Percentiles rank a stretch among this genome's conserved stretches.
These are phyloP conservation scores for Patella depressa DNA, from an alignment of 2,888 invertebrate species.

Conservation along the genomic window DNA sequence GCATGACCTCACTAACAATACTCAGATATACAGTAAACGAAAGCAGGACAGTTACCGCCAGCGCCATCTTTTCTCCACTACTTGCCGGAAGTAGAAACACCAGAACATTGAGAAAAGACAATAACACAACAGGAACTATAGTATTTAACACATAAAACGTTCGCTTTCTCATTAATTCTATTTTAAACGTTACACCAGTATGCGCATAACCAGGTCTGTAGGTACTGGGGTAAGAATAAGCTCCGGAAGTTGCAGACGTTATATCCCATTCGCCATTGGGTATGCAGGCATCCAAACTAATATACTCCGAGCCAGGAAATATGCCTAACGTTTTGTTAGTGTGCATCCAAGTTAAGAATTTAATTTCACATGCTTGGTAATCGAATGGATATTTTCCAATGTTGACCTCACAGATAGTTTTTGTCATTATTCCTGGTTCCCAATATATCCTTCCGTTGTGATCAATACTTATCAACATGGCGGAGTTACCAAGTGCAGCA, in stretches of 20 bases:
- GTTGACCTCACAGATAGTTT: slow-evolving; percentile 54
- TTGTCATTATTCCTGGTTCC: slow-evolving; percentile 53
- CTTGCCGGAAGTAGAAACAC: slow-evolving; percentile 52
- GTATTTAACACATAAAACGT: slow-evolving; percentile 53
- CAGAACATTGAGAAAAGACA: slow-evolving; percentile 51
- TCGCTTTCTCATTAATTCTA: slow-evolving; percentile 45
- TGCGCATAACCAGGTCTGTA: slow-evolving; percentile 40
- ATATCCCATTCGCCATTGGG: slow-evolving; percentile 56
- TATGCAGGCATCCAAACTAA: slow-evolving; percentile 40
- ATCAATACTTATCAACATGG: slow-evolving; percentile 47
- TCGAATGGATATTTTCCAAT: slow-evolving; percentile 57
- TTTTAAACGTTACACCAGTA: slow-evolving; percentile 41
- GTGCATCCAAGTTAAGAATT: slow-evolving; percentile 56
- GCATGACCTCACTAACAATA: slow-evolving; percentile 56
- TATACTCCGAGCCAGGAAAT: slow-evolving; percentile 29
- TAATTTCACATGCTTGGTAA: slow-evolving; percentile 49
- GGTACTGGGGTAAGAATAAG: slow-evolving; percentile 44
- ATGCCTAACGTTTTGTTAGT: slow-evolving; percentile 51
- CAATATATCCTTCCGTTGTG: slow-evolving; percentile 45
- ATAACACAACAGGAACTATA: slow-evolving; percentile 52
- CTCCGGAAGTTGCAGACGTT: slow-evolving; percentile 33
- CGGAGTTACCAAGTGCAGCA: slow-evolving; percentile 46
- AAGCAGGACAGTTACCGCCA: slow-evolving; percentile 53
- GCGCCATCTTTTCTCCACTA: slow-evolving; percentile 55
- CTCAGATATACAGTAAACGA: slow-evolving; percentile 55